Evolutionary conservation across 92 coral and sea anemone genomes (phyloP), one percentile per base, ranked within the genome.

Genomic region (Plumapathes pennacea): DNA sequence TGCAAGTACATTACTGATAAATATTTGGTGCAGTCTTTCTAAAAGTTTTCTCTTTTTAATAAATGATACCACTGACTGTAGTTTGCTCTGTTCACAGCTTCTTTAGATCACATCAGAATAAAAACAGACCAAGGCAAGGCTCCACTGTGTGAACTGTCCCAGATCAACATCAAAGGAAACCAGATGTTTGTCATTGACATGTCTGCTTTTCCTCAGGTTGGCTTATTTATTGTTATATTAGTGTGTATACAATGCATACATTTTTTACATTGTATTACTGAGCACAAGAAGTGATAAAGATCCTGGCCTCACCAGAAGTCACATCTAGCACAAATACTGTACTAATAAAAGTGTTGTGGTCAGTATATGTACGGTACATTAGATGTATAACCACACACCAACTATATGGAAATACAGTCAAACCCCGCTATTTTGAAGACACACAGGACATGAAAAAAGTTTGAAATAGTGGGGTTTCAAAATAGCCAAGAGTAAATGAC

Each of bases 121-220:
- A 68, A 74, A 28, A 67, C 83, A 7, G 62, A 56, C 10, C 54
- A 74, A 53, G 90, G 90, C 21, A 92, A 89, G 47, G 69, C 80
- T 26, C 49, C 56, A 9, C 77, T 92, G 2, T 62, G 85, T 11
- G 82, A 80, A 36, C 24, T 92, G 29, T 92, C 94, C 2, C 78
- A 82, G 46, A 89, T 92, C 40, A 64, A 68, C 50, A 61, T 80
- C 17, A 89, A 80, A 64, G 74, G 82, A 28, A 71, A 69, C 63
- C 83, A 86, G n/a, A 30, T 84, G 74, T 71, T 84, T 84, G 85
- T 92, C 25, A 57, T 92, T 32, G 98, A 92, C 64, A 44, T 92
- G 71, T 67, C 84, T 1, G 57, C 52, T 10, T 89, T 89, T 10
- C 98, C 94, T 45, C 60, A 49, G 74, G 98, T 92, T 64, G 49